Base-by-base conservation (phyloP, 1,140 invertebrate genomes). In the Magallana angulata region DNA sequence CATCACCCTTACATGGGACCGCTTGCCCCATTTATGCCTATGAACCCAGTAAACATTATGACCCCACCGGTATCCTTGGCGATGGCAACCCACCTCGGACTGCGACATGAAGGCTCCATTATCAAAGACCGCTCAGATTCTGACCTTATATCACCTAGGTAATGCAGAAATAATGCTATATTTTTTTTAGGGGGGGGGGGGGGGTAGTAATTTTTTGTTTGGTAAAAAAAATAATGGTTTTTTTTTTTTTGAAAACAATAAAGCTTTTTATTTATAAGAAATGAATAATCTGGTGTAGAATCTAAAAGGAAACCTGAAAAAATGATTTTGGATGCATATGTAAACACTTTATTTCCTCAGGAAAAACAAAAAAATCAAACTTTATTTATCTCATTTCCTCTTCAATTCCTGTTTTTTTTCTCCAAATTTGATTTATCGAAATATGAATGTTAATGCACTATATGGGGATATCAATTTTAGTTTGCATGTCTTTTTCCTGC, bases 1-100 rank as follows among this genome's bases (percentile, higher is more conserved):
- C 98, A 98, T 90, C 92, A 94, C 84, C 98, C 98, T 76, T 98
- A 98, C 93, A 96, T 97, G 89, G 97, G 97, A 92, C 97, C 98
- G 91, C 98, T 98, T 97, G 68, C 68, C 36, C 95, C 95, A 36
- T 94, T 95, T 89, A 94, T 95, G 93, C 94, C 95, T n/a, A 90
- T 95, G 68, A 91, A 94, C 84, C 96, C 92, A 95, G 96, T 18
- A 95, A 96, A 64, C 95, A 96, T 76, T 96, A 97, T 95, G 97
- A 97, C 91, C 24, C 90, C 93, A 6, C 93, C 93, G 9, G 91
- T 91, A 81, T 97, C 97, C 57, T 96, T 98, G 87, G 97, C 97
- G n/a, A 97, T 98, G 96, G 97, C 97, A 62, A 97, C 97, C 91
- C 95, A 94, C 90, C 97, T 97, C 18, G 96, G 96, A 83, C 90